A percentile compares a stretch with the other conserved stretches of the same genome.
Conservation (phyloP, 2,113 vertebrate species). For the Sebastes fasciatus region DNA sequence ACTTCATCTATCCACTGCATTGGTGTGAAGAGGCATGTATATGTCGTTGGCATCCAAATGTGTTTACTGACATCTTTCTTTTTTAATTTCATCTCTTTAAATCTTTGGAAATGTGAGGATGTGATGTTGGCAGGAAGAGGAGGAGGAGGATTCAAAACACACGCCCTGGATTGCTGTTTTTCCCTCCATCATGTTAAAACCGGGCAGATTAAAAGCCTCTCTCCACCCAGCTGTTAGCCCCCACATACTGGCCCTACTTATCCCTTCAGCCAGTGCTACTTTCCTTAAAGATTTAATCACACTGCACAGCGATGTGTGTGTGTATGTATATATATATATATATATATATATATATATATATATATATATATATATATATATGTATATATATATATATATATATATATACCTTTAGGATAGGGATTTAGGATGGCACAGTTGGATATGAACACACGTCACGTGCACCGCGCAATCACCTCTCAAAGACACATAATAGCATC, state of each 20-base stretch:
- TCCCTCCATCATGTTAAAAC: slow-evolving; percentile 65
- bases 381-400: slow-evolving; percentile 13
- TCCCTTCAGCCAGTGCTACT: slow-evolving; percentile 68
- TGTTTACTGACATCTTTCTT: slow-evolving; percentile 13
- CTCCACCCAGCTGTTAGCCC: slow-evolving; percentile 74
- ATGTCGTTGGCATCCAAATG: neutral
- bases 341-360: slow-evolving; percentile 22
- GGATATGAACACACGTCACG: slow-evolving; percentile 10
- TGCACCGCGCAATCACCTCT: slow-evolving; percentile 27
- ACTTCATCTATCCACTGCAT: neutral
- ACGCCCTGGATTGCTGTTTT: slow-evolving; percentile 56
- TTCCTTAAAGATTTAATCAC: slow-evolving; percentile 77
- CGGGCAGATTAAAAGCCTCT: slow-evolving; percentile 69
- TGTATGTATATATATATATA: slow-evolving; percentile 19
- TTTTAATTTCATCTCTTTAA: slow-evolving; percentile 27
- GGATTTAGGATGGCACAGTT: slow-evolving; percentile 34
- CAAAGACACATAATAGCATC: slow-evolving; percentile 7
- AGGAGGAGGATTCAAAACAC: slow-evolving; percentile 27
- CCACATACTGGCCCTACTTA: slow-evolving; percentile 72
- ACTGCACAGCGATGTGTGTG: slow-evolving; percentile 35
- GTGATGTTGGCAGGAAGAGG: slow-evolving; percentile 18
- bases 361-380: too few relatives aligned
- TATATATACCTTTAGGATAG: slow-evolving; percentile 33
- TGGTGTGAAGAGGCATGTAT: neutral
- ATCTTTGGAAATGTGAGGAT: slow-evolving; percentile 41